Conservation (phyloP, 2,888 invertebrate species). For the Scrobipalpa costella region DNA sequence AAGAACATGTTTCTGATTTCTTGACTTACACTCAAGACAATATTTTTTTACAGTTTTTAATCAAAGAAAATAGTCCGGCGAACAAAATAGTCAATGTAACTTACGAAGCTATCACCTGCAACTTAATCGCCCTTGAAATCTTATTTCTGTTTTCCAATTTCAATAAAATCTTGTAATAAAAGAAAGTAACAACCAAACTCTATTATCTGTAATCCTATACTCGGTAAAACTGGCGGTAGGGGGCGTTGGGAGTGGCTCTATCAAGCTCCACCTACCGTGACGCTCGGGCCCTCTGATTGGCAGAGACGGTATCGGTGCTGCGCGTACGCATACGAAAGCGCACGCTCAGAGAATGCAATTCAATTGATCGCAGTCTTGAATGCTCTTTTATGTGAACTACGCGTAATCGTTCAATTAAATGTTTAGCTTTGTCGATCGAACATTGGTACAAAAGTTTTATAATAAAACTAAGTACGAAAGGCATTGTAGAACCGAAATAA, state of each 20-base stretch:
- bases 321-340: slow-evolving; percentile 56
- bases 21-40: no score
- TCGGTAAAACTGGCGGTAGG: slow-evolving; percentile 51
- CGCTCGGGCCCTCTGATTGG: slow-evolving; percentile 60
- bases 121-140: slow-evolving; percentile 47
- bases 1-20: no score
- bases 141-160: slow-evolving; percentile 51
- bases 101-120: slow-evolving; percentile 34
- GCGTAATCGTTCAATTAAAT: slow-evolving; percentile 59
- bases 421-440: slow-evolving; percentile 31
- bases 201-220: slow-evolving; percentile 69
- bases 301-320: slow-evolving; percentile 42
- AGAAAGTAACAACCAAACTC: slow-evolving; percentile 51
- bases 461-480: slow-evolving; percentile 20
- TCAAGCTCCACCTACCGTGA: slow-evolving; percentile 51
- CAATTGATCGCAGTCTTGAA: slow-evolving; percentile 62
- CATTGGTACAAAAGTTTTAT: no score
- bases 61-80: background rate
- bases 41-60: background rate
- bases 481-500: slow-evolving; percentile 15
- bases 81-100: background rate
- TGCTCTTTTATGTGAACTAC: slow-evolving; percentile 59
- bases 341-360: slow-evolving; percentile 62
- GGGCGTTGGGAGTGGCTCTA: slow-evolving; percentile 61
- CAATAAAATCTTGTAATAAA: slow-evolving; percentile 57